Conservation (phyloP, 2,113 vertebrate species). For the Petrocephalus zakoni region DNA sequence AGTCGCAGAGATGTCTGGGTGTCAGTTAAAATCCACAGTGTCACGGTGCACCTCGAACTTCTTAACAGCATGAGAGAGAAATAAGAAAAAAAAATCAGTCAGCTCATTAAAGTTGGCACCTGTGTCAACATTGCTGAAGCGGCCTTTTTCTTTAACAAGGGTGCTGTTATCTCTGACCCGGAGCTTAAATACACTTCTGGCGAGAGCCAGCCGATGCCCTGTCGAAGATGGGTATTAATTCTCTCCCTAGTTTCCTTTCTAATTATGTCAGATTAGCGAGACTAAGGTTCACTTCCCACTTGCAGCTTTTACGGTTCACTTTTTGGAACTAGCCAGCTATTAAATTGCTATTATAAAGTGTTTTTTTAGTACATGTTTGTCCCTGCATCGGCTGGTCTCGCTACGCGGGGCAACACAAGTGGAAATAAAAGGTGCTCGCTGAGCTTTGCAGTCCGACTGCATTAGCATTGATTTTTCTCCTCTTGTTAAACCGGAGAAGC, state of each 20-base stretch:
- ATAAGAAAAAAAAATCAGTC: background rate
- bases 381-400: background rate
- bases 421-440: background rate
- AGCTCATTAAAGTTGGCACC: background rate
- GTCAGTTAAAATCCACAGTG: background rate
- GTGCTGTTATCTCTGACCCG: background rate
- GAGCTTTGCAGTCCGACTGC: background rate
- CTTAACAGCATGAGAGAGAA: background rate
- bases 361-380: background rate
- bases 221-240: background rate
- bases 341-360: slow-evolving; percentile 2
- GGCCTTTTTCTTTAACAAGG: background rate
- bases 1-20: background rate
- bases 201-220: background rate
- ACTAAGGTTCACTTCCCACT: background rate
- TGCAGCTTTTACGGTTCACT: background rate
- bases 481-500: slow-evolving; percentile 8
- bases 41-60: background rate
- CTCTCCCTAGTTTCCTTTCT: background rate
- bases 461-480: slow-evolving; percentile 8
- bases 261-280: background rate
- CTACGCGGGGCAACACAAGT: background rate
- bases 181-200: background rate
- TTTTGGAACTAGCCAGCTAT: background rate
- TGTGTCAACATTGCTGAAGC: background rate